Percentiles rank a stretch among this genome's conserved stretches.
These are phyloP conservation scores for Eira barbara DNA, from an alignment of 2,113 vertebrate species.

Conservation along the genomic window DNA sequence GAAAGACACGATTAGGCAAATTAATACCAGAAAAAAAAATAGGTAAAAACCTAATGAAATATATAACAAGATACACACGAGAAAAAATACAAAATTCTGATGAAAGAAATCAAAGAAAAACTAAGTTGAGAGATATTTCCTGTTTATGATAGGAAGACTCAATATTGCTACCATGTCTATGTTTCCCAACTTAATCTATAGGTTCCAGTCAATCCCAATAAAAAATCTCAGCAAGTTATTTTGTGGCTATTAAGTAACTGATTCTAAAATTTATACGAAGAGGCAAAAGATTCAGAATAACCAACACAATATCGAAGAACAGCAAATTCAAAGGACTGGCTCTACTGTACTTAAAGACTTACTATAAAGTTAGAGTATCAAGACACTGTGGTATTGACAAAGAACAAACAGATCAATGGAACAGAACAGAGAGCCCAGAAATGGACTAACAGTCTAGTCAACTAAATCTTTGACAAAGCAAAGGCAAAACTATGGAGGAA, in stretches of 20 bases:
- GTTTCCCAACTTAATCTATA: not conserved
- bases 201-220: not conserved
- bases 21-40: not conserved
- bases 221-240: not conserved
- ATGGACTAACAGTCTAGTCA: not conserved
- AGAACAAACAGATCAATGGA: not conserved
- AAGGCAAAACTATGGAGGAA: not conserved
- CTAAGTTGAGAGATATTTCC: not conserved
- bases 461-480: not conserved
- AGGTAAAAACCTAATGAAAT: not conserved
- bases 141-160: not conserved
- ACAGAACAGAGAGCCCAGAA: not conserved
- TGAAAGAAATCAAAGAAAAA: not conserved
- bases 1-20: not conserved
- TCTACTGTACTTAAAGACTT: not conserved
- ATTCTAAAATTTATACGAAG: not conserved
- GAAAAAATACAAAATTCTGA: not conserved
- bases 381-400: not conserved
- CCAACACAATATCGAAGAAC: not conserved
- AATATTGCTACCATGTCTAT: not conserved
- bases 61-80: not conserved
- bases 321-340: not conserved
- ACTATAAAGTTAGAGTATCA: not conserved
- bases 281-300: not conserved
- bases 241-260: not conserved